Evolutionary conservation across 1,140 invertebrate genomes (phyloP).

Genomic region (Riptortus pedestris): DNA sequence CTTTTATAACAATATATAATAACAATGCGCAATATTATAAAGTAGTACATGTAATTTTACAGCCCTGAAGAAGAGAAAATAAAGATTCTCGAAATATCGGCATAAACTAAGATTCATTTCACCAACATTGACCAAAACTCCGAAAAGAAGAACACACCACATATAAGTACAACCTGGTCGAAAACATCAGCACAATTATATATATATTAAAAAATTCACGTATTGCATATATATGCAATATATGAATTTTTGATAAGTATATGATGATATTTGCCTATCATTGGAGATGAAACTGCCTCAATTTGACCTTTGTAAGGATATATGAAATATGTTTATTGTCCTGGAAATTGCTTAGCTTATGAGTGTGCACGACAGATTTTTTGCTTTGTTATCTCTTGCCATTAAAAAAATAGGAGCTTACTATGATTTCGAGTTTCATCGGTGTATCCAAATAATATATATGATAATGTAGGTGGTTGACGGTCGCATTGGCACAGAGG

Average conservation of each 20-base stretch:
- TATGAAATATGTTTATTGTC: neutral
- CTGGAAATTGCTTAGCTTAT: neutral
- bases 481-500: slow-evolving; percentile 63
- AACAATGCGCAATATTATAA: too few relatives aligned
- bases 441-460: slow-evolving; percentile 52
- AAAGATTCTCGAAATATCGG: too few relatives aligned
- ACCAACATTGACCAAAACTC: too few relatives aligned
- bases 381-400: neutral
- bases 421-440: slow-evolving; percentile 52
- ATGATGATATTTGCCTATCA: neutral
- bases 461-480: slow-evolving; percentile 73
- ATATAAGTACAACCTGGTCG: too few relatives aligned
- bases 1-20: too few relatives aligned
- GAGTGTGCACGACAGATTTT: neutral
- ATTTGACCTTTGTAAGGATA: neutral
- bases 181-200: too few relatives aligned
- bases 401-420: slow-evolving; percentile 37
- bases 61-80: too few relatives aligned
- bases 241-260: neutral
- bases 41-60: too few relatives aligned
- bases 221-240: neutral
- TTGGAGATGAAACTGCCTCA: neutral
- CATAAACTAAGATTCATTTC: too few relatives aligned
- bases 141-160: too few relatives aligned
- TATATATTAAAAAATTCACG: too few relatives aligned